These are phyloP conservation scores for Pinna nobilis DNA, from an alignment of 1,140 invertebrate species.

Conservation along the genomic window DNA sequence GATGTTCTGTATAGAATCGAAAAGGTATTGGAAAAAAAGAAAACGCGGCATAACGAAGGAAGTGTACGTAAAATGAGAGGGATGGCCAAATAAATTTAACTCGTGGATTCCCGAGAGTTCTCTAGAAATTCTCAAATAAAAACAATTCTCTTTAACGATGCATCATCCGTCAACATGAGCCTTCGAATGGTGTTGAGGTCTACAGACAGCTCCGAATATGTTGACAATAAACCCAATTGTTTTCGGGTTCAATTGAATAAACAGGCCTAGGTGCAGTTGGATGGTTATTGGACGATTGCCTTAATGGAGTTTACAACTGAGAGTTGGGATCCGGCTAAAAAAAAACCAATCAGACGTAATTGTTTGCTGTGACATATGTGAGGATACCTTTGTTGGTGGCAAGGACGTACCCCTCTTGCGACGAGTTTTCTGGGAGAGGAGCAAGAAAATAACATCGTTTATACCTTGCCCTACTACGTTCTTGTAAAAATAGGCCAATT, in stretches of 20 bases:
- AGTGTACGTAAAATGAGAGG: constrained; percentile 1
- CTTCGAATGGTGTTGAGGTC: constrained; percentile 33
- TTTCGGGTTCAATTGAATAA: constrained; percentile 18
- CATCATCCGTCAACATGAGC: constrained; percentile 24
- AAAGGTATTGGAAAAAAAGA: constrained; percentile 16
- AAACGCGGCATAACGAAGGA: background rate
- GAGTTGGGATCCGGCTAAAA: constrained; percentile 1
- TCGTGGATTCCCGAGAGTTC: constrained; percentile 12
- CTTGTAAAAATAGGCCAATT: constrained; percentile 9
- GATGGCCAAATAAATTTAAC: constrained; percentile 20
- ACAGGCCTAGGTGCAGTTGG: constrained; percentile 3
- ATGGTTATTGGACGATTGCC: constrained; percentile 18
- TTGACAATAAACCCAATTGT: too few species aligned
- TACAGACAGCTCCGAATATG: constrained; percentile 11
- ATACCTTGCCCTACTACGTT: constrained; percentile 28
- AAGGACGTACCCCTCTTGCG: constrained; percentile 15
- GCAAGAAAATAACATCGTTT: constrained; percentile 8
- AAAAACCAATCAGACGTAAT: constrained; percentile 6
- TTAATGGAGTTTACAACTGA: constrained; percentile 8
- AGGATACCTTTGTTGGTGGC: constrained; percentile 10
- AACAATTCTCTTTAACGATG: background rate
- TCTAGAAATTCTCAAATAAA: constrained; percentile 8
- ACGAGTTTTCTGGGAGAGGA: constrained; percentile 14
- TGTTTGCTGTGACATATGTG: too few species aligned
- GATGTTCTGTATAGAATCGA: constrained; percentile 11